phyloP scores from a whole-genome alignment of 1,140 invertebrate genomes.

The Drosophila azteca region DNA sequence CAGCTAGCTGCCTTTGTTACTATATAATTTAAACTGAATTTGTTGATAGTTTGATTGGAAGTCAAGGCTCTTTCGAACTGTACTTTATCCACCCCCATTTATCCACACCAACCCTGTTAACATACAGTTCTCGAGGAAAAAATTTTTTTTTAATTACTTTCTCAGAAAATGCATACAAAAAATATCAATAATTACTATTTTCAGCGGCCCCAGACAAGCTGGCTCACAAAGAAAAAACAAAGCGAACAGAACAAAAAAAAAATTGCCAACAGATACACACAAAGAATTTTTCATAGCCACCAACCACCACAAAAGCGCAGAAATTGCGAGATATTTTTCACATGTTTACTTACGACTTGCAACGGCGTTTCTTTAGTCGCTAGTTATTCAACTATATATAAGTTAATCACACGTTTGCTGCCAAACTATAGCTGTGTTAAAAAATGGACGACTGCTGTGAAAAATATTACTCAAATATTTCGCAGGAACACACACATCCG shows the following conservation, averaged over 20 bases:
- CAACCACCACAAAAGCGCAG: conserved; percentile 2
- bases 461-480: conserved; percentile 29
- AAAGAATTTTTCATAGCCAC: conserved; percentile 12
- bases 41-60: too few species aligned
- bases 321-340: not conserved
- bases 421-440: not conserved
- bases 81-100: too few species aligned
- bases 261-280: conserved; percentile 60
- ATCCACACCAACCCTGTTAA: too few species aligned
- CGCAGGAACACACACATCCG: conserved; percentile 19
- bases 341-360: conserved; percentile 38
- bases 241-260: not conserved
- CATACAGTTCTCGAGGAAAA: too few species aligned
- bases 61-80: too few species aligned
- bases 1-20: too few species aligned
- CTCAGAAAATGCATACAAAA: not conserved
- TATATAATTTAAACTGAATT: too few species aligned
- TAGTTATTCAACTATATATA: conserved; percentile 7
- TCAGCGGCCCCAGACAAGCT: conserved; percentile 32
- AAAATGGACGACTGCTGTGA: conserved; percentile 43
- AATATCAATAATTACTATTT: conserved; percentile 70
- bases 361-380: conserved; percentile 26
- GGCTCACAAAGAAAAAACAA: conserved; percentile 22
- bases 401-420: not conserved
- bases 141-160: conserved; percentile 1